Percentiles rank a stretch among this genome's conserved stretches.
These are phyloP conservation scores for Patella ulyssiponensis DNA, from an alignment of 2,888 invertebrate species.

Conservation along the genomic window DNA sequence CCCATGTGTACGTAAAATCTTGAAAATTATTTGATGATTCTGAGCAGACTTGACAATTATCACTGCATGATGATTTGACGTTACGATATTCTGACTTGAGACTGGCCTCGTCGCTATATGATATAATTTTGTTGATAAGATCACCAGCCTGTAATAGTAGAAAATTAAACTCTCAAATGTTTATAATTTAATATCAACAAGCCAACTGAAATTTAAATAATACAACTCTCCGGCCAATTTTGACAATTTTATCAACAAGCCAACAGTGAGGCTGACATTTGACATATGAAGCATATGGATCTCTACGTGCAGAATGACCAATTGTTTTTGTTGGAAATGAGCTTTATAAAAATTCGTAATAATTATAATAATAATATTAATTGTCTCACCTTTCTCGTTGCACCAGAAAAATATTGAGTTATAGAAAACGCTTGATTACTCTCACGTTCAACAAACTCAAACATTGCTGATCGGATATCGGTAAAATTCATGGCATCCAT, in stretches of 20 bases:
- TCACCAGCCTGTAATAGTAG: too few relatives aligned
- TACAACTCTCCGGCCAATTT: too few relatives aligned
- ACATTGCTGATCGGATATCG: constrained; percentile 46
- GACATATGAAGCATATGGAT: too few relatives aligned
- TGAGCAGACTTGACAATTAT: constrained; percentile 56
- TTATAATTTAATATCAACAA: too few relatives aligned
- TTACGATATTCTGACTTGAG: constrained; percentile 37
- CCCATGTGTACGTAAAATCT: constrained; percentile 53
- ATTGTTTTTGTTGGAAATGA: too few relatives aligned
- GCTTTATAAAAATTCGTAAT: too few relatives aligned
- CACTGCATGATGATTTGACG: constrained; percentile 50
- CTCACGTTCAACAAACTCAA: constrained; percentile 57
- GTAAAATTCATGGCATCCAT: constrained; percentile 53
- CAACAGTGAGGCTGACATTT: too few relatives aligned
- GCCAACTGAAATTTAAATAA: too few relatives aligned
- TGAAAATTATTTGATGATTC: constrained; percentile 41
- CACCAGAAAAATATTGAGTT: constrained; percentile 31
- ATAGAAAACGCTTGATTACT: constrained; percentile 47
- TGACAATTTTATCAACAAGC: too few relatives aligned
- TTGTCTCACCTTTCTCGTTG: background rate
- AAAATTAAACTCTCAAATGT: too few relatives aligned
- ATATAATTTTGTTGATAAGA: too few relatives aligned
- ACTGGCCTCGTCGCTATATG: constrained; percentile 19
- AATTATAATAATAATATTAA: background rate
- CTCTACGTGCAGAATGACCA: too few relatives aligned